A percentile compares a stretch with the other conserved stretches of the same genome.
Evolutionary conservation across 2,888 invertebrate species (phyloP).

Genomic region (Gnatocerus cornutus): DNA sequence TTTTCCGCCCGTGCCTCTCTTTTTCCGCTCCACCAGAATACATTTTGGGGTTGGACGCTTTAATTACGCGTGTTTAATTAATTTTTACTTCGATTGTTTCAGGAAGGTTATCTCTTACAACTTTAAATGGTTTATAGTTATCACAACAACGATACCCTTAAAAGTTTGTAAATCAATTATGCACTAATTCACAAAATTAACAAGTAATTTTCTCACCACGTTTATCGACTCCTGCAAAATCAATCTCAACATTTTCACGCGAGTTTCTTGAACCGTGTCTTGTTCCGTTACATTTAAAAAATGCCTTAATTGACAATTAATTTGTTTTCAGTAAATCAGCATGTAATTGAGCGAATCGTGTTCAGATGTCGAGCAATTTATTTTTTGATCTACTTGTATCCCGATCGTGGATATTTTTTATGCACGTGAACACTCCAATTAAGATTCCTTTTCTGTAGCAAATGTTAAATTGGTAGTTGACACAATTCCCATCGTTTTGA

Average conservation of each 20-base stretch:
- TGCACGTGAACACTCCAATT: slow-evolving; percentile 8
- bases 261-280: slow-evolving; percentile 21
- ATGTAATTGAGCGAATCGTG: slow-evolving; percentile 20
- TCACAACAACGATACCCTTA: no score
- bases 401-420: slow-evolving; percentile 22
- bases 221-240: background rate
- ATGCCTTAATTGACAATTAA: slow-evolving; percentile 19
- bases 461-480: slow-evolving; percentile 20
- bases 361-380: slow-evolving; percentile 9
- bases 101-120: no score
- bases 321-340: slow-evolving; percentile 10
- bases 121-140: no score
- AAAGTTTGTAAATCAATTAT: no score
- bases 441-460: slow-evolving; percentile 27
- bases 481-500: slow-evolving; percentile 3
- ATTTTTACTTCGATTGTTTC: no score
- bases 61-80: no score
- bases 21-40: no score
- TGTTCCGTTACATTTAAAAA: slow-evolving; percentile 18
- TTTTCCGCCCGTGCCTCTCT: no score
- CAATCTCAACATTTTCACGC: background rate
- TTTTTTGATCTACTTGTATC: slow-evolving; percentile 14
- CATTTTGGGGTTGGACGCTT: no score
- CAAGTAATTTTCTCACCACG: no score
- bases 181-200: background rate